These are phyloP conservation scores for Lophius piscatorius DNA, from an alignment of 2,113 vertebrate species.

Conservation along the genomic window DNA sequence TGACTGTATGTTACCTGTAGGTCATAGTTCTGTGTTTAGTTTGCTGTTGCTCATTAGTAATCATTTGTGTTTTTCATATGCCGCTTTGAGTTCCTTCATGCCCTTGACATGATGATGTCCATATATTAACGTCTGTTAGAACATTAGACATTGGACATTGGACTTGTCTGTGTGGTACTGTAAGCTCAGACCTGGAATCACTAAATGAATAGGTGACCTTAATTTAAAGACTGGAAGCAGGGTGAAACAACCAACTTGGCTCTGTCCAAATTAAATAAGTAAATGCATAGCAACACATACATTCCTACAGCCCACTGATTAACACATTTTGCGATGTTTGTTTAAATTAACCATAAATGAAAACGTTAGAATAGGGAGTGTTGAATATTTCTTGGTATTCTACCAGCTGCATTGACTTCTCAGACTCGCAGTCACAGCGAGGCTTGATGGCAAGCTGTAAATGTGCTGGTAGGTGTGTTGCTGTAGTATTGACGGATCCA, in stretches of 20 bases:
- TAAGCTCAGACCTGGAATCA: background rate
- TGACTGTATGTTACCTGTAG: no score
- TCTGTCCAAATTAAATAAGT: background rate
- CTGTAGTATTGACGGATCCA: background rate
- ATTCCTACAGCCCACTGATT: background rate
- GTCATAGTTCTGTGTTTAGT: no score
- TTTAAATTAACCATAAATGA: background rate
- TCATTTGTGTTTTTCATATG: no score
- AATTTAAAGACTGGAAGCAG: background rate
- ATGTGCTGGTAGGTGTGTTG: background rate
- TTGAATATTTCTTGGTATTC: background rate
- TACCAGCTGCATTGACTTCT: no score
- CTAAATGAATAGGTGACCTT: background rate
- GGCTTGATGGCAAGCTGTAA: background rate
- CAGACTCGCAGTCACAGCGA: background rate
- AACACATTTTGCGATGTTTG: background rate
- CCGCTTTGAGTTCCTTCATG: no score
- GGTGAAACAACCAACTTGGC: background rate
- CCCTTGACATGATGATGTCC: no score
- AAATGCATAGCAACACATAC: no score
- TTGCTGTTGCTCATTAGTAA: no score
- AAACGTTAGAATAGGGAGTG: no score
- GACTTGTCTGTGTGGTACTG: no score
- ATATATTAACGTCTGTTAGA: no score
- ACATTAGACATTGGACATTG: no score